Conservation (phyloP, 1,140 invertebrate genomes). For the Lordiphosa mommai region DNA sequence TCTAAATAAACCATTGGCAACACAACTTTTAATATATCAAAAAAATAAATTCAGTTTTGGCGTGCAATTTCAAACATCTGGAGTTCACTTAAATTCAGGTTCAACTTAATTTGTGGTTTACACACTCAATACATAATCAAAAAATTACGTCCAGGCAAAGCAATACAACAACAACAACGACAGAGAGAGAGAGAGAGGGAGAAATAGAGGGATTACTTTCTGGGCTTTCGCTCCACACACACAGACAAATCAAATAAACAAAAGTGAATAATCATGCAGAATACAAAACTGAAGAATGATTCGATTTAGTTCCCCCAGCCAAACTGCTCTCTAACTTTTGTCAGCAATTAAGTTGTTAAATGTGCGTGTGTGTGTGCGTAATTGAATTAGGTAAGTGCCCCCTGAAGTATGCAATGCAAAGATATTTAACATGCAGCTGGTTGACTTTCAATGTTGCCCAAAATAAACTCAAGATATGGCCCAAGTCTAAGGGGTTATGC, state of each 20-base stretch:
- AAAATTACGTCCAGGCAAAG: conserved; percentile 79
- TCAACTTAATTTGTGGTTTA: conserved; percentile 46
- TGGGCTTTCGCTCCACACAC: background rate
- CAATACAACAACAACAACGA: conserved; percentile 79
- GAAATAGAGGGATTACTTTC: background rate
- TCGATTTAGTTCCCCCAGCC: conserved; percentile 24
- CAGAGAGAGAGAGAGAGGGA: conserved; percentile 25
- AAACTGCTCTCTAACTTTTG: conserved; percentile 48
- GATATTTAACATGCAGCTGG: conserved; percentile 36
- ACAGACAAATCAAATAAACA: conserved; percentile 16
- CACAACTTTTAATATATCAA: too few species aligned
- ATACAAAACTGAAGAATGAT: conserved; percentile 46
- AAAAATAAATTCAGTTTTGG: too few species aligned
- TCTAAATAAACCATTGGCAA: too few species aligned
- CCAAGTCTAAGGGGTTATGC: background rate
- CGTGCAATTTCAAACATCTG: too few species aligned
- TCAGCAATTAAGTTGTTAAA: conserved; percentile 55
- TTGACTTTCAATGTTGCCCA: background rate
- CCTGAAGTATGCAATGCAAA: conserved; percentile 40
- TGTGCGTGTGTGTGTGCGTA: conserved; percentile 15
- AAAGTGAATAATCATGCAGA: conserved; percentile 47
- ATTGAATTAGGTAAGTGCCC: conserved; percentile 46
- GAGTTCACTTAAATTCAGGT: background rate
- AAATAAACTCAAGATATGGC: conserved; percentile 15
- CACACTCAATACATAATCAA: too few species aligned